Conservation (phyloP, 2,888 invertebrate genomes). For the Hetaerina titia region DNA sequence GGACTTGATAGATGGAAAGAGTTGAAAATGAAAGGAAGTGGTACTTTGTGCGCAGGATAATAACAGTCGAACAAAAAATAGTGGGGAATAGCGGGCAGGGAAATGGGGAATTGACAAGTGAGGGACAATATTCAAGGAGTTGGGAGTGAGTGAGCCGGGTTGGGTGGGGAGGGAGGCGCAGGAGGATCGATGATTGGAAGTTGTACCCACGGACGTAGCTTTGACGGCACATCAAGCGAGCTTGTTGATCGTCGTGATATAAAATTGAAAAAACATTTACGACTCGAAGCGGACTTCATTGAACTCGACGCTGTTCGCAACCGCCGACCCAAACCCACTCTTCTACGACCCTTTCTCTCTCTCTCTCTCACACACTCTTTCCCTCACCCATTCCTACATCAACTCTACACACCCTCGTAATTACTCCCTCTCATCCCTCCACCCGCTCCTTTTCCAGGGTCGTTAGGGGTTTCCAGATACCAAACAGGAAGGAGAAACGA, state of each 20-base stretch:
- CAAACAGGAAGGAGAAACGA: slow-evolving; percentile 54
- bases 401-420: slow-evolving; percentile 11
- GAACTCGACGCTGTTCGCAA: not conserved
- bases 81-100: not conserved
- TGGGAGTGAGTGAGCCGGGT: not conserved
- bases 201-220: slow-evolving; percentile 10
- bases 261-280: slow-evolving; percentile 67
- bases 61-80: not conserved
- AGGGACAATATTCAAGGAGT: not conserved
- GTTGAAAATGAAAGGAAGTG: not conserved
- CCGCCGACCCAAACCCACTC: too few relatives aligned
- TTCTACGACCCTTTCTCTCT: not conserved
- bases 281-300: slow-evolving; percentile 45
- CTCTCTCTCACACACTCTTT: too few relatives aligned
- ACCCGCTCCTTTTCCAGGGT: not conserved
- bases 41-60: too few relatives aligned
- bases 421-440: not conserved
- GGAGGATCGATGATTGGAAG: not conserved
- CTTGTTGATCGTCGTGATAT: slow-evolving; percentile 32
- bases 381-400: not conserved
- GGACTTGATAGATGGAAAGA: not conserved
- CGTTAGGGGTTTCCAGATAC: slow-evolving; percentile 55
- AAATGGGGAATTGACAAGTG: not conserved
- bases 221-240: slow-evolving; percentile 64
- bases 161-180: not conserved